Evolutionary conservation across 2,113 vertebrate genomes (phyloP), one percentile per base, ranked within the genome.

Genomic region (Apteryx mantelli): DNA sequence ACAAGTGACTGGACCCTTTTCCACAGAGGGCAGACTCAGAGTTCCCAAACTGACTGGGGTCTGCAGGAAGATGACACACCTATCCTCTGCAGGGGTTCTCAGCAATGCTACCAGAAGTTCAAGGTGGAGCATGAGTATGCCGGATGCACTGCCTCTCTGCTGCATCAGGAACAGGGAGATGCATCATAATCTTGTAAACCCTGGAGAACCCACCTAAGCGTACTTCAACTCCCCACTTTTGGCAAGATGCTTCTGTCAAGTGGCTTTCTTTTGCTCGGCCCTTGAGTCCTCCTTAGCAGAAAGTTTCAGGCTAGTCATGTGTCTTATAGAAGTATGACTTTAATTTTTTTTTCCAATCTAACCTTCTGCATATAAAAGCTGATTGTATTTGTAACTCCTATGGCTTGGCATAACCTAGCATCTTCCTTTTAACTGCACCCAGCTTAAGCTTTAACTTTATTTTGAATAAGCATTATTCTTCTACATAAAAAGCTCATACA

Each of bases 401-500:
- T 3, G 63, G 30, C 30, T 73, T 5, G 7, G 26, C 3, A 2
- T 0, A 0, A 71, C 30, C 30, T 7, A 44, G 0, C 12, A 44
- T 11, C 56, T 95, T 55, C 36, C 71, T 38, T 90, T 76, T 32
- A 71, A 50, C 3, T 64, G 38, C 48, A 68, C 13, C 10, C 18
- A 85, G 40, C 9, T 89, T 60, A 36, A 40, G 61, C 36, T 75
- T 38, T 46, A 79, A 28, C 15, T 22, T 4, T n/a, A 61, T 25
- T 90, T 46, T 58, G 50, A 42, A 13, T 25, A 46, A 74, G 24
- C 42, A 46, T 61, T 88, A 61, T 63, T 86, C 48, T 38, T 38
- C 36, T 75, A 13, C 1, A 85, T 6, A 3, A 34, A 7, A 3
- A 30, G 28, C 32, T 86, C 53, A 44, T 11, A 65, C 69, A 82